Percentiles rank a stretch among this genome's conserved stretches.
Evolutionary conservation across 2,888 invertebrate genomes (phyloP).

Genomic region (Diplazon laetatorius): DNA sequence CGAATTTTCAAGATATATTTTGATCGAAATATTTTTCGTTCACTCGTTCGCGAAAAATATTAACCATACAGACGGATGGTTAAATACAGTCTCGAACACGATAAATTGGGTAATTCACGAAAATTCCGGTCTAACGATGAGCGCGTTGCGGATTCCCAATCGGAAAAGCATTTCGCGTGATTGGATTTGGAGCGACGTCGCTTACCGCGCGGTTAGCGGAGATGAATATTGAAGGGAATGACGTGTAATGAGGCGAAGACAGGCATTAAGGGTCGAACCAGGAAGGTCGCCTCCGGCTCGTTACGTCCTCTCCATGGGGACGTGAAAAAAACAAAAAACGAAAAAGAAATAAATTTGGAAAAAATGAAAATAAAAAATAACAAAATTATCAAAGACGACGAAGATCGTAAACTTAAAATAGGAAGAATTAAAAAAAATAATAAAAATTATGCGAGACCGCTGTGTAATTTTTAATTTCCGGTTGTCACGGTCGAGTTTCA

Average conservation of each 20-base stretch:
- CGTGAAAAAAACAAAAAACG: too few species aligned
- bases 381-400: too few species aligned
- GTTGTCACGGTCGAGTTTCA: too few species aligned
- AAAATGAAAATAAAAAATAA: not conserved
- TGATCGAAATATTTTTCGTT: too few species aligned
- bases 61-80: too few species aligned
- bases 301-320: not conserved
- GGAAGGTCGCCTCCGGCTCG: not conserved
- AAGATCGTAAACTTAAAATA: too few species aligned
- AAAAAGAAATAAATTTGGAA: not conserved
- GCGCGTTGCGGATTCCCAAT: conserved; percentile 42
- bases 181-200: conserved; percentile 55
- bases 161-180: conserved; percentile 59
- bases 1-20: too few species aligned
- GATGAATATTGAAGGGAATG: conserved; percentile 14
- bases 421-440: too few species aligned
- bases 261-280: not conserved
- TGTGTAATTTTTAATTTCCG: too few species aligned
- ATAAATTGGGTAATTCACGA: conserved; percentile 51
- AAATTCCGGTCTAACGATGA: conserved; percentile 55
- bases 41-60: too few species aligned
- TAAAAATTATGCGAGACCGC: too few species aligned
- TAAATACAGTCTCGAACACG: not conserved
- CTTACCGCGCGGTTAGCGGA: conserved; percentile 27
- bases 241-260: not conserved